Evolutionary conservation across 2,797 vertebrate species (phyloP).

Genomic region (Pitangus sulphuratus): DNA sequence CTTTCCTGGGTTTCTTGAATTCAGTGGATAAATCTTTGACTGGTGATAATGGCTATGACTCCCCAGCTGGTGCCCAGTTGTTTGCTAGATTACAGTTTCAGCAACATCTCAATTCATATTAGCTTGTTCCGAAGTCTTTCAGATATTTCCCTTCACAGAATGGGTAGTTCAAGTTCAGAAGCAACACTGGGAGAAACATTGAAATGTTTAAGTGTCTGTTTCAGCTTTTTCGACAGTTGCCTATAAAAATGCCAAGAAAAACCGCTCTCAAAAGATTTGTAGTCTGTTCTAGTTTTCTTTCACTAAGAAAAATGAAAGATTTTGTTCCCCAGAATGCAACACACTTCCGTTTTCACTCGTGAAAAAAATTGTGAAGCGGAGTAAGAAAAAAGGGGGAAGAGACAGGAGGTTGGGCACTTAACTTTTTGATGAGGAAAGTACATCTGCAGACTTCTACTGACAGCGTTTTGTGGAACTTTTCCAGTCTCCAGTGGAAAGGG

Average conservation of each 20-base stretch:
- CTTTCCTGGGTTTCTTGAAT: neutral
- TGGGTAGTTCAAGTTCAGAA: neutral
- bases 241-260: neutral
- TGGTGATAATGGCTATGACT: rapidly evolving
- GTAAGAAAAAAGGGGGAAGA: rapidly evolving
- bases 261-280: neutral
- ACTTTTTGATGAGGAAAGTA: neutral
- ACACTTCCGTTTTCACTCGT: neutral
- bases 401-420: neutral
- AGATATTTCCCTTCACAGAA: neutral
- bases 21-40: neutral
- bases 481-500: neutral
- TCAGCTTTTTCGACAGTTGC: neutral
- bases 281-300: neutral
- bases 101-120: neutral
- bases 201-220: neutral
- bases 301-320: neutral
- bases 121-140: neutral
- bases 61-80: neutral
- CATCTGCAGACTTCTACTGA: rapidly evolving
- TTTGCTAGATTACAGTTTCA: neutral
- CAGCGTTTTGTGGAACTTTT: neutral
- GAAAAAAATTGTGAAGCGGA: neutral
- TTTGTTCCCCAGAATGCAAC: neutral
- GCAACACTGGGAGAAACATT: neutral